Base-by-base conservation (phyloP, 2,888 invertebrate genomes). In the Tipula confusa region DNA sequence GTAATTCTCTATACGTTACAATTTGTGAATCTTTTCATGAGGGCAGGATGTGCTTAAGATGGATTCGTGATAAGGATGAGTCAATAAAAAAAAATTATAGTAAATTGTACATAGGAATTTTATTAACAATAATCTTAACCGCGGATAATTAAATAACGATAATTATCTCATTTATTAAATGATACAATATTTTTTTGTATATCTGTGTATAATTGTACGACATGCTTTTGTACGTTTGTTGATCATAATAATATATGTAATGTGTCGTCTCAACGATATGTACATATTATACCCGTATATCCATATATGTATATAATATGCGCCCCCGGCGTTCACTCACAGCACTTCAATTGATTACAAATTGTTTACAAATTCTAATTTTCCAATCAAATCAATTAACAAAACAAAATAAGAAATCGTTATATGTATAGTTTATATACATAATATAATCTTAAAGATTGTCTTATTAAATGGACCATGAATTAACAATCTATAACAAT, bases 291-390 rank as follows among this genome's bases (percentile, higher is more conserved):
- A 36, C 11, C 36, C 11, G 36, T 9, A 36, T 9, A 9, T 36
- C 7, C 3, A n/a, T 43, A 18, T 15, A 64, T 24, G 24, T 64
- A 64, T 11, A 64, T 24, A 64, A 24, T 2, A 64, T 24, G 18
- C 64, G 24, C 13, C 7, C 64, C 64, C 64, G 64, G 24, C 24
- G 11, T 64, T 64, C 64, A 64, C 24, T 64, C 9, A 24, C 64
- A 64, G 64, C 64, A 64, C 64, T 64, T 64, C 64, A 64, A 64
- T 64, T 64, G 64, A 64, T 64, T 64, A 64, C 64, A 64, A 64
- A 24, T 64, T 64, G 64, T 64, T 64, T 64, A 64, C 64, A 64
- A 64, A 64, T 64, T 64, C 64, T 64, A 64, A 64, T 24, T 64
- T 64, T 64, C 64, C 64, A 64, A 64, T 64, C 64, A 24, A 64